These are phyloP conservation scores for Monopis laevigella DNA, from an alignment of 2,888 invertebrate species.

Conservation along the genomic window DNA sequence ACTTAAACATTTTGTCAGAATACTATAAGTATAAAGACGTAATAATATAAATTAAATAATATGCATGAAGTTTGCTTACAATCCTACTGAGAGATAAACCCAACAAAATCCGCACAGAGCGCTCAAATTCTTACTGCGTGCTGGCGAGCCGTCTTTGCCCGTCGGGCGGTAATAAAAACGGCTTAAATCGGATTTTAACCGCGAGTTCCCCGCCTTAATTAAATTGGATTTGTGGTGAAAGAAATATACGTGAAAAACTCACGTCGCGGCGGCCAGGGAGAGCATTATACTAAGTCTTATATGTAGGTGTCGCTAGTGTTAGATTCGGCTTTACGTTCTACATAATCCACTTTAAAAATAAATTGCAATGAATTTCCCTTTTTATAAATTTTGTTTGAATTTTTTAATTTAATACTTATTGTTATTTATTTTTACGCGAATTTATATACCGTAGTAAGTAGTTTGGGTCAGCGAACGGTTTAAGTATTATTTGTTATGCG, in stretches of 20 bases:
- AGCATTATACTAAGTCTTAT: conserved; percentile 5
- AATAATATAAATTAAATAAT: conserved; percentile 44
- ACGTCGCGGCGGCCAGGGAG: background rate
- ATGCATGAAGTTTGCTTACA: conserved; percentile 52
- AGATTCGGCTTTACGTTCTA: no score
- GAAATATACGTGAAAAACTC: conserved; percentile 28
- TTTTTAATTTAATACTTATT: no score
- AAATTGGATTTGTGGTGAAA: conserved; percentile 66
- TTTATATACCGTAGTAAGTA: no score
- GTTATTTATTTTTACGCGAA: no score
- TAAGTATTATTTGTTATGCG: no score
- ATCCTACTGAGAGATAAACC: conserved; percentile 48
- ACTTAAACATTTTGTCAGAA: no score
- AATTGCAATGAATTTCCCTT: no score
- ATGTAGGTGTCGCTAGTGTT: conserved; percentile 5
- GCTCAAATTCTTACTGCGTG: conserved; percentile 59
- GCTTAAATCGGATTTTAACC: conserved; percentile 67
- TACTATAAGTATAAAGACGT: no score
- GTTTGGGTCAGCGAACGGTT: no score
- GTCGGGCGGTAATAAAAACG: conserved; percentile 66
- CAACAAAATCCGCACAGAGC: conserved; percentile 49
- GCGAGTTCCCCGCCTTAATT: conserved; percentile 65
- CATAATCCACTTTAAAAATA: no score
- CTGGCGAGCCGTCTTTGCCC: conserved; percentile 61
- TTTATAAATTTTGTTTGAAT: no score